Percentiles rank a stretch among this genome's conserved stretches.
Conservation (phyloP, 2,888 invertebrate species). For the Rhaphigaster nebulosa region DNA sequence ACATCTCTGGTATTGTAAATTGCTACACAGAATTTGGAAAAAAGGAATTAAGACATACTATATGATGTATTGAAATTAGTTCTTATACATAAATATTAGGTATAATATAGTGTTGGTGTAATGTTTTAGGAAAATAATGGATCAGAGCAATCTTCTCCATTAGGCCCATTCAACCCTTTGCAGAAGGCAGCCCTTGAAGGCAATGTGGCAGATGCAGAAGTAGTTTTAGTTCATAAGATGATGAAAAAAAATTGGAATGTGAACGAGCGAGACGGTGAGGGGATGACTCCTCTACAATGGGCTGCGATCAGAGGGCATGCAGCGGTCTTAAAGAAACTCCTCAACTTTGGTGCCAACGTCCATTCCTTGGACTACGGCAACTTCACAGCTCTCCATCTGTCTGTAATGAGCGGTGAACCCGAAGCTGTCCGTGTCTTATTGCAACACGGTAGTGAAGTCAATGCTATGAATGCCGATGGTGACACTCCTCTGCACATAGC, state of each 20-base stretch:
- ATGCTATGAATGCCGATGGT: background rate
- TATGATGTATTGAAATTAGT: background rate
- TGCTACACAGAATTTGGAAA: too few species aligned
- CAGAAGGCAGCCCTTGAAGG: background rate
- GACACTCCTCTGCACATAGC: constrained; percentile 2
- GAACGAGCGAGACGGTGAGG: background rate
- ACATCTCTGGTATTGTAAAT: too few species aligned
- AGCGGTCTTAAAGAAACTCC: background rate
- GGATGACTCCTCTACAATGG: background rate
- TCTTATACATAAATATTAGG: background rate
- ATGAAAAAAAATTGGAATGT: background rate
- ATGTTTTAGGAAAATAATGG: background rate
- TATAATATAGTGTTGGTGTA: background rate
- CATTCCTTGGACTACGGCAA: background rate
- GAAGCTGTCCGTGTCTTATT: background rate
- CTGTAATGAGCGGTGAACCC: background rate
- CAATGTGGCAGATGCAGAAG: background rate
- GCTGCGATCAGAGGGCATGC: background rate
- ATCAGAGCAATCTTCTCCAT: background rate
- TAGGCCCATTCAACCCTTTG: background rate
- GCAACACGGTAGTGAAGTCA: background rate
- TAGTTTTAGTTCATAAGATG: background rate
- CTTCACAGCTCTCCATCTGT: background rate
- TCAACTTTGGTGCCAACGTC: background rate
- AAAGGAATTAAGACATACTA: too few species aligned